Conservation (phyloP, 1,140 invertebrate genomes). For the Papilio xuthus region DNA sequence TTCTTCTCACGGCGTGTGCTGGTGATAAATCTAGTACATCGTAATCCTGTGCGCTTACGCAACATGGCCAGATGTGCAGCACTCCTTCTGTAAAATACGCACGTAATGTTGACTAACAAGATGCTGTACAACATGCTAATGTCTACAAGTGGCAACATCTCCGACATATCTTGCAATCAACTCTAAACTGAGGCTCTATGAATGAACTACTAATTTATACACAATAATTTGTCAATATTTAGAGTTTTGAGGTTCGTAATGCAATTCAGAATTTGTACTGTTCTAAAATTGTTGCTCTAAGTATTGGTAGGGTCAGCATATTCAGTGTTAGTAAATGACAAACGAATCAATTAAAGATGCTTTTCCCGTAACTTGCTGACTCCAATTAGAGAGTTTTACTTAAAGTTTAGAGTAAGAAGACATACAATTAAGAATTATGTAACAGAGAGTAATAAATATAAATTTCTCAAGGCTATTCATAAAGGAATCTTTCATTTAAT, state of each 20-base stretch:
- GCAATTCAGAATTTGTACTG: neutral
- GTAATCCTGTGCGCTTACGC: conserved; percentile 35
- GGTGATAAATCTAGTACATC: conserved; percentile 34
- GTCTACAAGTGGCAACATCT: conserved; percentile 12
- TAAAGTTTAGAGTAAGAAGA: too few relatives aligned
- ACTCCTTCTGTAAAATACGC: conserved; percentile 32
- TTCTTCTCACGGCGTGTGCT: neutral
- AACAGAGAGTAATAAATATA: too few relatives aligned
- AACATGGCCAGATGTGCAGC: conserved; percentile 36
- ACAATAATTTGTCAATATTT: neutral
- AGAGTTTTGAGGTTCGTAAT: neutral
- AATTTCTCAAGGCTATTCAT: neutral
- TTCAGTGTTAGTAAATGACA: too few relatives aligned
- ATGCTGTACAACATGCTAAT: conserved; percentile 35
- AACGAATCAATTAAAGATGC: too few relatives aligned
- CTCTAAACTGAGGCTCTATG: neutral
- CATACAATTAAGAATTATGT: too few relatives aligned
- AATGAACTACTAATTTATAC: neutral
- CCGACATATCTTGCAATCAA: neutral
- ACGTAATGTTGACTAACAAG: conserved; percentile 42
- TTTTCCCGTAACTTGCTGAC: too few relatives aligned
- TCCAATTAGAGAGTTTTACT: too few relatives aligned
- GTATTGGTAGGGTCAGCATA: too few relatives aligned
- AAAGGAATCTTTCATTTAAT: neutral
- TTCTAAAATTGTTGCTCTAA: too few relatives aligned